Evolutionary conservation across 2,113 vertebrate species (phyloP), one percentile per base, ranked within the genome.

Genomic region (Pimephales promelas): DNA sequence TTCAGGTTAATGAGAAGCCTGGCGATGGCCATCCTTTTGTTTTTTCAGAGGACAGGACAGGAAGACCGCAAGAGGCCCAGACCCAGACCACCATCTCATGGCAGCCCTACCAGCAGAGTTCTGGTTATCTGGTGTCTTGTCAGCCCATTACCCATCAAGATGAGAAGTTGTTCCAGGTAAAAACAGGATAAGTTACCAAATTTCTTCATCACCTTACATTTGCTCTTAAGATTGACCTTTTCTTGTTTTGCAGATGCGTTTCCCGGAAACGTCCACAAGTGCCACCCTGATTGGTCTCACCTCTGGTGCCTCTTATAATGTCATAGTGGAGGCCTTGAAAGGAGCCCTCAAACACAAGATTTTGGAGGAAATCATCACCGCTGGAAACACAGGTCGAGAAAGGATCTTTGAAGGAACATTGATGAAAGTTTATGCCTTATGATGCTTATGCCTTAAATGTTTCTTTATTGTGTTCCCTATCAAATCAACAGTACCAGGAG

Each of bases 221-320:
- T 66, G 28, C 13, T 66, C 28, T 66, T 34, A 66, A 66, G 5
- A 9, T 7, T 10, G 43, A 73, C 47, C 3, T 4, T 54, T 77
- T 26, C 20, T 83, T 62, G 14, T 88, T 36, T 86, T 40, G 52
- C 90, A 99, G 98, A 92, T 97, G 89, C 93, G 91, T 72, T 94
- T 99, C 85, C 98, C 98, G 61, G 95, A 93, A 57, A 95, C 95
- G 14, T 95, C 96, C 1, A 95, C 95, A 72, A 96, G 94, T 24
- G 97, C 98, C 18, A 99, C 97, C 0, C 94, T 99, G 89, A 96
- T 95, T 0, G 97, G 97, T 75, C 96, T 99, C n/a, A 96, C 95
- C 4, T 94, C 95, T 8, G 98, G 96, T 24, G 94, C 93, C 3
- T 96, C 96, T 13, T 99, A 99, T 86, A 98, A 97, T 47, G 96